Evolutionary conservation across 2,888 invertebrate genomes (phyloP).

Genomic region (Drosophila anceps): DNA sequence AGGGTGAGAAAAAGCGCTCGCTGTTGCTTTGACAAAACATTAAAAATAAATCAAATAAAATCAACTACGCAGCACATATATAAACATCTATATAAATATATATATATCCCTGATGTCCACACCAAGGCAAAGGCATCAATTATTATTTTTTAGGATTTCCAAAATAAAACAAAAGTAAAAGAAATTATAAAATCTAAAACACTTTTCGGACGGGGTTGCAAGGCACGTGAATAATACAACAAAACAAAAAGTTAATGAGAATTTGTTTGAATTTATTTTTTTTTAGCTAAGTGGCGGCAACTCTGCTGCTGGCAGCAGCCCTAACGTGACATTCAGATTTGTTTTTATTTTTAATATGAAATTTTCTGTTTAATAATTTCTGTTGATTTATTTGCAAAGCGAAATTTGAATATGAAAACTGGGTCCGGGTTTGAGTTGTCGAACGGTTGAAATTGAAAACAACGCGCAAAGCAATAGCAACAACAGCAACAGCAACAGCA

Average conservation of each 20-base stretch:
- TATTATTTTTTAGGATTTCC: constrained; percentile 58
- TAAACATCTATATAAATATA: background rate
- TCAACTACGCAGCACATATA: constrained; percentile 41
- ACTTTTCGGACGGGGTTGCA: constrained; percentile 25
- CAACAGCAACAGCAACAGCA: constrained; percentile 8
- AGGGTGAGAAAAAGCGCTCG: constrained; percentile 1
- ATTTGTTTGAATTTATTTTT: constrained; percentile 24
- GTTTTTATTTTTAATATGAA: constrained; percentile 15
- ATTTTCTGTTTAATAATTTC: constrained; percentile 6
- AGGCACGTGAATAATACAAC: constrained; percentile 15
- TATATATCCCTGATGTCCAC: background rate
- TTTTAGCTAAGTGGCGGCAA: constrained; percentile 2
- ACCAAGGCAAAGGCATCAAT: constrained; percentile 60
- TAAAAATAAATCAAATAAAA: constrained; percentile 78
- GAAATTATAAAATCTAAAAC: constrained; percentile 5
- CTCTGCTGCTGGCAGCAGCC: constrained; percentile 27
- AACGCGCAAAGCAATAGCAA: background rate
- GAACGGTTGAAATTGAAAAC: constrained; percentile 30
- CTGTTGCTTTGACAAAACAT: constrained; percentile 66
- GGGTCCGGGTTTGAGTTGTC: constrained; percentile 24
- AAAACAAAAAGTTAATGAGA: constrained; percentile 28
- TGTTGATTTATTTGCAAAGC: constrained; percentile 17
- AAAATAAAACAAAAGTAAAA: background rate
- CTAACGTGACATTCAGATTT: constrained; percentile 18
- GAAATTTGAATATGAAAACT: constrained; percentile 30